These are phyloP conservation scores for Enteromius trimaculatus DNA, from an alignment of 2,797 vertebrate species.

Conservation along the genomic window DNA sequence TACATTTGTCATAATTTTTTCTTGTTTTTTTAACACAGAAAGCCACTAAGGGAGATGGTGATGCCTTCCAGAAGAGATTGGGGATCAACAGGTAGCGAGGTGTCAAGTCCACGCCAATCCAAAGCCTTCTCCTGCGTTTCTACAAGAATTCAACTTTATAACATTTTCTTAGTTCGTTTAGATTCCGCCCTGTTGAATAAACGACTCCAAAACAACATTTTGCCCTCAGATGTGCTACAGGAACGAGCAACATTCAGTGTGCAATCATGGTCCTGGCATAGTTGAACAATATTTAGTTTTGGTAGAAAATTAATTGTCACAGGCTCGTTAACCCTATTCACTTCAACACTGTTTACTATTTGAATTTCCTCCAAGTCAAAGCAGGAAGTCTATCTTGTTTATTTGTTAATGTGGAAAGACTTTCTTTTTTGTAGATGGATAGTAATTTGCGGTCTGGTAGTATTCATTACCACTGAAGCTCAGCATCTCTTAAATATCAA, in stretches of 20 bases:
- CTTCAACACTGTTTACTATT: neutral
- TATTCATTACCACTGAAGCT: neutral
- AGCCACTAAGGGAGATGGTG: constrained; percentile 87
- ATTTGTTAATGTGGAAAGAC: neutral
- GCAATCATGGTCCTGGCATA: neutral
- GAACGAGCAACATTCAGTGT: neutral
- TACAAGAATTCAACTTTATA: neutral
- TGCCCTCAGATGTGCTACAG: neutral
- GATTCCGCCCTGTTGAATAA: neutral
- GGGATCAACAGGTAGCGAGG: constrained; percentile 75
- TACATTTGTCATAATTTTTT: neutral
- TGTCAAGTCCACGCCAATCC: neutral
- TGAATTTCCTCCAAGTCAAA: neutral
- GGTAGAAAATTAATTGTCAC: neutral
- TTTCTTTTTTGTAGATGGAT: constrained; percentile 1
- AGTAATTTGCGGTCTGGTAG: constrained; percentile 8
- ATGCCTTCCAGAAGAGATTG: constrained; percentile 85
- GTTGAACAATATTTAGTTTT: neutral
- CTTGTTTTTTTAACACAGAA: constrained; percentile 75
- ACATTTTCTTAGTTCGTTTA: neutral
- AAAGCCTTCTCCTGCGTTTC: constrained; percentile 9
- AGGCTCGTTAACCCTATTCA: neutral
- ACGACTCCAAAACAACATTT: neutral
- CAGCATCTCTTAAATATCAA: neutral
- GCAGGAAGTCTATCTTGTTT: neutral